Percentiles rank a stretch among this genome's conserved stretches.
Conservation (phyloP, 2,113 vertebrate species). For the Chrysemys picta region DNA sequence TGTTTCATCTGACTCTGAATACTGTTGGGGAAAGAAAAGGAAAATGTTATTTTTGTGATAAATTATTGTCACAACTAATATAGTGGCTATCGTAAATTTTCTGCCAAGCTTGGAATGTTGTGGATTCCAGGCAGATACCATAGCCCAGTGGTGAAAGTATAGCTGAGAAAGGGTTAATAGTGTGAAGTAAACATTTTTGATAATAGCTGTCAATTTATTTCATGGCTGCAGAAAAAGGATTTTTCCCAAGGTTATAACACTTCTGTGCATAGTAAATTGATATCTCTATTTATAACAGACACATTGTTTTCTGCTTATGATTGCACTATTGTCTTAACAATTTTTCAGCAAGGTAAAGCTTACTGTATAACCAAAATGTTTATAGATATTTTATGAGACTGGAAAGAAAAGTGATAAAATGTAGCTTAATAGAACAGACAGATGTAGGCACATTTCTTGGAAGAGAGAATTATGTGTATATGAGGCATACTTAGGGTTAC, state of each 20-base stretch:
- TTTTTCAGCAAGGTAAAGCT: neutral
- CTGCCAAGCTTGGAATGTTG: neutral
- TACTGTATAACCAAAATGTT: neutral
- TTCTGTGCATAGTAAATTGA: neutral
- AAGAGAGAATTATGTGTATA: rapidly evolving
- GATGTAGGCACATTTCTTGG: neutral
- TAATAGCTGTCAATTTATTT: neutral
- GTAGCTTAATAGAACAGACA: neutral
- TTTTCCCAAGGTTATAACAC: neutral
- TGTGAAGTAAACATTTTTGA: neutral
- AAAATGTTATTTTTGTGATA: neutral
- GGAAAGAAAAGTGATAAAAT: neutral
- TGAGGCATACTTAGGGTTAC: neutral
- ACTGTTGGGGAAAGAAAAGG: neutral
- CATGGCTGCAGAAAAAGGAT: neutral
- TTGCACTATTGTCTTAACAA: neutral
- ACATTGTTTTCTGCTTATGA: rapidly evolving
- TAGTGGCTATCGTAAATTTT: neutral
- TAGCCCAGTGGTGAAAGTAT: neutral
- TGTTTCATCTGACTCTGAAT: neutral
- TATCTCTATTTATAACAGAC: neutral
- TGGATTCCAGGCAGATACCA: neutral
- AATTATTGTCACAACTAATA: neutral
- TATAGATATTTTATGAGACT: neutral
- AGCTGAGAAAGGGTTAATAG: neutral